Evolutionary conservation across 2,797 vertebrate species (phyloP).

Genomic region (Enteromius anoplus): DNA sequence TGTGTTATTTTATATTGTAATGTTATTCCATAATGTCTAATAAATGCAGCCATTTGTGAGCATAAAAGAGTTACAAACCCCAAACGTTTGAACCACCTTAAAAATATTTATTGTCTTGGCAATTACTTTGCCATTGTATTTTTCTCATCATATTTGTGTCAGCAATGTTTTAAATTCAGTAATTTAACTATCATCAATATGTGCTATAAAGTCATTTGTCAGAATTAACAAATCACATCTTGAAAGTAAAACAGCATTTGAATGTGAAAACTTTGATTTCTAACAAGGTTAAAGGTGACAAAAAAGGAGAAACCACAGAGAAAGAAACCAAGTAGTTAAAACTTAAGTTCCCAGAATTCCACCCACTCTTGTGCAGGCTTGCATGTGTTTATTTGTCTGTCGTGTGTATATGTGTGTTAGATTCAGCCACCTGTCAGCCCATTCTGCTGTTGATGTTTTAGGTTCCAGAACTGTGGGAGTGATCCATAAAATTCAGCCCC

Average conservation of each 20-base stretch:
- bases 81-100: not conserved
- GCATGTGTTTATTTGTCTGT: slow-evolving; percentile 36
- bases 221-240: not conserved
- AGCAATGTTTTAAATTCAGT: not conserved
- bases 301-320: not conserved
- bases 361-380: slow-evolving; percentile 24
- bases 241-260: not conserved
- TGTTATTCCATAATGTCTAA: not conserved
- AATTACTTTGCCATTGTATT: not conserved
- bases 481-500: slow-evolving; percentile 33
- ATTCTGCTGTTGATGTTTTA: slow-evolving; percentile 54
- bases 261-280: not conserved
- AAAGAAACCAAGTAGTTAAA: slow-evolving; percentile 1
- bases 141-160: not conserved
- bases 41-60: not conserved
- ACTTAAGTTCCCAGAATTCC: slow-evolving; percentile 15
- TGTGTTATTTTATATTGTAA: not conserved
- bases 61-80: not conserved
- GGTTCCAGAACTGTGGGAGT: slow-evolving; percentile 46
- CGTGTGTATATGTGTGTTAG: slow-evolving; percentile 38
- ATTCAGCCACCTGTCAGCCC: slow-evolving; percentile 49
- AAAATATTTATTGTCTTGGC: not conserved
- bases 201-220: not conserved
- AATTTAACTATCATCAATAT: not conserved
- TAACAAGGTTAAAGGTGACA: not conserved